Evolutionary conservation across 2,888 invertebrate genomes (phyloP), one percentile per base, ranked within the genome.

Genomic region (Trissolcus japonicus): DNA sequence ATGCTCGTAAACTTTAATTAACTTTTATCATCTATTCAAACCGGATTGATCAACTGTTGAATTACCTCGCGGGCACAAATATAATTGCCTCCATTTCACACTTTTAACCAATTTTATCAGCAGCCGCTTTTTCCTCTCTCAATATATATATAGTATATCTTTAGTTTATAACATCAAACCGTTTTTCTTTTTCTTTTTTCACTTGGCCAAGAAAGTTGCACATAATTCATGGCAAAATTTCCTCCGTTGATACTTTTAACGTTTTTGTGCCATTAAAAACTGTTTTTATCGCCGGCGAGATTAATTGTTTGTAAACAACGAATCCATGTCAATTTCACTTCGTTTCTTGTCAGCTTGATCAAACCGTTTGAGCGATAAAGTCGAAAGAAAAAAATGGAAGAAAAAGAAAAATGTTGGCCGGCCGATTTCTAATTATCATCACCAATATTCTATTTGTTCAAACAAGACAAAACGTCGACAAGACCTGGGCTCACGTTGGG

Each of bases 391-490:
- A 53, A 29, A 25, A 2, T 21, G 17, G 40, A 62, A 50, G 51
- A 67, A 60, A 14, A 50, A 14, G 6, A 29, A 29, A 35, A 35
- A 35, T 11, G 35, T 25, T 6, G 35, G 1, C 46, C 11, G 29
- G n/a, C 19, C 53, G 46, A 59, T 67, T 67, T 67, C 53, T 59
- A 67, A 67, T 67, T 59, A 59, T 46, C 59, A 14, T 21, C 43
- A 14, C 11, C 11, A 14, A 55, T 48, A 67, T 53, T 68, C 60
- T 61, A 55, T 73, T 66, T 55, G 65, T 43, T 51, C 21, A 56
- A 73, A 66, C 56, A 56, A 73, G 61, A 56, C 66, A 66, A 73
- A 76, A 54, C 78, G 72, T 80, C 76, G 67, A 79, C 78, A 51
- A 75, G 77, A 21, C 76, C 75, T 76, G 77, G 79, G 66, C 79